Evolutionary conservation across 1,140 invertebrate species (phyloP).

Genomic region (Apis florea): DNA sequence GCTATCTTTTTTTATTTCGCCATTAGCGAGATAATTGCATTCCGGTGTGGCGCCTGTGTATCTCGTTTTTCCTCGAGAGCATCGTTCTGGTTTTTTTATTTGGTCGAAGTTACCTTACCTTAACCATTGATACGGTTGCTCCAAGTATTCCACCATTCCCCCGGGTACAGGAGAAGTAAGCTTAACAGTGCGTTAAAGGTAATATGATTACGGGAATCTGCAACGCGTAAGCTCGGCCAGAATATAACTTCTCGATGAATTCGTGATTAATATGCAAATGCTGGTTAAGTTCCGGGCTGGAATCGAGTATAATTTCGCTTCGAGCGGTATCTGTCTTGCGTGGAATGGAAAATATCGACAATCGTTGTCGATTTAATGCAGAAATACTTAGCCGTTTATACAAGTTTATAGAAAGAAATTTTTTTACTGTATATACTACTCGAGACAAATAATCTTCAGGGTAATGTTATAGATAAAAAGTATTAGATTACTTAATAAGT

Average conservation of each 20-base stretch:
- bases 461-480: no score
- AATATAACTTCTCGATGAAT: slow-evolving; percentile 28
- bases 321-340: not conserved
- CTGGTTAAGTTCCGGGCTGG: not conserved
- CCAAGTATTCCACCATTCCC: slow-evolving; percentile 5
- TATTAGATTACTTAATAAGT: no score
- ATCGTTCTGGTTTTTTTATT: slow-evolving; percentile 35
- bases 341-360: not conserved
- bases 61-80: slow-evolving; percentile 32
- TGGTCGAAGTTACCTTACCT: slow-evolving; percentile 36
- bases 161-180: not conserved
- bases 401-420: not conserved
- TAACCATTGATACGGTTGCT: slow-evolving; percentile 27
- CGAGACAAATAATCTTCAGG: not conserved
- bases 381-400: not conserved
- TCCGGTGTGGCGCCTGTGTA: slow-evolving; percentile 13
- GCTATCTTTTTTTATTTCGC: slow-evolving; percentile 23
- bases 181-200: slow-evolving; percentile 45
- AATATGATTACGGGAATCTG: slow-evolving; percentile 41
- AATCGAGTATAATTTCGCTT: slow-evolving; percentile 18
- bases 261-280: slow-evolving; percentile 35
- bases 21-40: slow-evolving; percentile 38
- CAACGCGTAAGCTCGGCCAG: not conserved
- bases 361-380: not conserved
- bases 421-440: not conserved